Base-by-base conservation (phyloP, 2,888 invertebrate species). In the Carabus problematicus region DNA sequence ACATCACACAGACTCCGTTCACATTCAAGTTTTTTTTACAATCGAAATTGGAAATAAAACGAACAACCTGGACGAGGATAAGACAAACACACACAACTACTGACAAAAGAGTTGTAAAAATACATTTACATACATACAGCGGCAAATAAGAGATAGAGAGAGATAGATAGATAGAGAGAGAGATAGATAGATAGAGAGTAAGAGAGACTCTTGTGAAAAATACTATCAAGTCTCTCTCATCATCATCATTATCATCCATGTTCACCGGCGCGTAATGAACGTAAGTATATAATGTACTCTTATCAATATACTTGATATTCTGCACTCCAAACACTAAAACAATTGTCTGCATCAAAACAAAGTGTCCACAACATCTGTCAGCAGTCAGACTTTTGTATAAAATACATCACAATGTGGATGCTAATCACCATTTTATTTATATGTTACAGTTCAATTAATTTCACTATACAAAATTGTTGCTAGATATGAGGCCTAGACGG, bases 381-480 rank as follows among this genome's bases (percentile, higher is more conserved):
- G 71, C 72, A 73, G 72, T 74, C 73, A 74, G 68, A 69, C 60
- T 62, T 69, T 29, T 71, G 75, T 77, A 79, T 77, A 80, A 79
- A 80, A 79, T 80, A 79, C 80, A 79, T 78, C 79, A 78, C 78
- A 76, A 73, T 71, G 62, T 70, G 74, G 77, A 78, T 79, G 79
- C 76, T 73, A 73, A 75, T 75, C 71, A 67, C 69, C 69, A 62
- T 69, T 69, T 62, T 62, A 45, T 52, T 52, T 61, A 69, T 56
- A 55, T 69, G 69, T 67, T 67, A 67, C 67, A 67, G 67, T 67
- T 67, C 67, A 67, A 55, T 59, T 60, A 67, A 64, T 55, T 78
- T 79, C 76, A 78, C 79, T 80, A 80, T 80, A 81, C 81, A 81
- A 81, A 81, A 81, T 80, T 81, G 79, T 79, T 80, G 79, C 80